Evolutionary conservation across 2,113 vertebrate genomes (phyloP).

Genomic region (Megaleporinus macrocephalus): DNA sequence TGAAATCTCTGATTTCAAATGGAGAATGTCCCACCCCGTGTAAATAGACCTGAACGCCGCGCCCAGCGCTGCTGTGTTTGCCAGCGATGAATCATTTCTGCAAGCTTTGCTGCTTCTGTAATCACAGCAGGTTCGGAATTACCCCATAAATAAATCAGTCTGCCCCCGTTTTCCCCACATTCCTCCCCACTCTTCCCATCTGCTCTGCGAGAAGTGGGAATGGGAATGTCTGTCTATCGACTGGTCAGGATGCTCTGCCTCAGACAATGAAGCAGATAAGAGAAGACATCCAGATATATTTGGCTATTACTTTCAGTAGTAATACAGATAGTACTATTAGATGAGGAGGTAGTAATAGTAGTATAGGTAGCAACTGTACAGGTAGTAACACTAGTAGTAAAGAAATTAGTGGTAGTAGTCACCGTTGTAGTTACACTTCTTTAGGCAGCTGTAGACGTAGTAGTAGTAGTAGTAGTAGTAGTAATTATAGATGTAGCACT

Average conservation of each 20-base stretch:
- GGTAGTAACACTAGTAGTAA: no score
- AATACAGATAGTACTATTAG: no score
- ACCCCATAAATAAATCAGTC: conserved; percentile 50
- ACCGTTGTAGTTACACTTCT: no score
- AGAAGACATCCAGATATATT: no score
- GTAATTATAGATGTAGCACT: no score
- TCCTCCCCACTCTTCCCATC: not conserved
- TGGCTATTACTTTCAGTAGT: no score
- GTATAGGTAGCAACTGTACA: no score
- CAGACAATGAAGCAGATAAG: no score
- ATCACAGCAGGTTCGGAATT: conserved; percentile 45
- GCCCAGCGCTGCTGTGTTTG: not conserved
- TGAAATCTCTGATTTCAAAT: conserved; percentile 51
- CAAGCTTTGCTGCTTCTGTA: conserved; percentile 33
- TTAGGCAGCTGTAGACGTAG: not conserved
- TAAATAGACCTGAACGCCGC: not conserved
- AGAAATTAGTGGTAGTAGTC: not conserved
- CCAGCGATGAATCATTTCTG: conserved; percentile 39
- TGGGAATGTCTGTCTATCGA: not conserved
- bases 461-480: no score
- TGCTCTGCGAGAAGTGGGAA: not conserved
- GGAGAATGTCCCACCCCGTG: not conserved
- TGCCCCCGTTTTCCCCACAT: conserved; percentile 1
- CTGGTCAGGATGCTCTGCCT: no score
- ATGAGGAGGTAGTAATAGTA: no score